These are phyloP conservation scores for Hippolais icterina DNA, from an alignment of 2,113 vertebrate genomes.

Conservation along the genomic window DNA sequence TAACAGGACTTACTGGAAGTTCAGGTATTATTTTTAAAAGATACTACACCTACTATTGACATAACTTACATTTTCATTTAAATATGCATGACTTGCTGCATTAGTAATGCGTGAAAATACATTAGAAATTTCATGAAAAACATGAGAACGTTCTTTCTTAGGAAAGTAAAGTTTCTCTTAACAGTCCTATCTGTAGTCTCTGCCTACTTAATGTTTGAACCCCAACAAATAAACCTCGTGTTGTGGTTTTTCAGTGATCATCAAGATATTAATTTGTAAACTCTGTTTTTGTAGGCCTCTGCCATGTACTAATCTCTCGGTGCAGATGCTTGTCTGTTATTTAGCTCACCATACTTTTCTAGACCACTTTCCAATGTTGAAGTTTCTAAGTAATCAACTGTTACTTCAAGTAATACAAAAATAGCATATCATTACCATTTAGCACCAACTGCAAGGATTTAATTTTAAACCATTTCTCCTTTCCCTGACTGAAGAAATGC, in stretches of 20 bases:
- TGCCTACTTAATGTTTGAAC: background rate
- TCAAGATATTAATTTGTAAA: background rate
- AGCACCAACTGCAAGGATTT: conserved; percentile 53
- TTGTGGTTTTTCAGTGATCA: background rate
- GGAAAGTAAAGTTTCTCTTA: background rate
- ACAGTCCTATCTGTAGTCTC: background rate
- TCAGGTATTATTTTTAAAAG: background rate
- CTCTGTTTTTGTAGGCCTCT: background rate
- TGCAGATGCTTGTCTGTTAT: background rate
- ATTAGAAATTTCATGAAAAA: background rate
- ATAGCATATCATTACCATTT: conserved; percentile 66
- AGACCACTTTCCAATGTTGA: background rate
- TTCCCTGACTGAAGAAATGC: conserved; percentile 49
- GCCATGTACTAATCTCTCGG: background rate
- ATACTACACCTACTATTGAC: background rate
- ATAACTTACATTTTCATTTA: background rate
- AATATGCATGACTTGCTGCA: background rate
- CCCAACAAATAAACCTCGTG: background rate
- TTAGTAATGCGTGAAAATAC: background rate
- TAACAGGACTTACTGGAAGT: background rate
- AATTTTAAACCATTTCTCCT: conserved; percentile 59
- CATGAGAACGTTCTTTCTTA: background rate
- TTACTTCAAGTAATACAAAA: conserved; percentile 68
- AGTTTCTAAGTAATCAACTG: conserved; percentile 65
- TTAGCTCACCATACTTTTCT: background rate